Percentiles rank a stretch among this genome's conserved stretches.
These are phyloP conservation scores for Lottia gigantea DNA, from an alignment of 2,888 invertebrate species.

Conservation along the genomic window DNA sequence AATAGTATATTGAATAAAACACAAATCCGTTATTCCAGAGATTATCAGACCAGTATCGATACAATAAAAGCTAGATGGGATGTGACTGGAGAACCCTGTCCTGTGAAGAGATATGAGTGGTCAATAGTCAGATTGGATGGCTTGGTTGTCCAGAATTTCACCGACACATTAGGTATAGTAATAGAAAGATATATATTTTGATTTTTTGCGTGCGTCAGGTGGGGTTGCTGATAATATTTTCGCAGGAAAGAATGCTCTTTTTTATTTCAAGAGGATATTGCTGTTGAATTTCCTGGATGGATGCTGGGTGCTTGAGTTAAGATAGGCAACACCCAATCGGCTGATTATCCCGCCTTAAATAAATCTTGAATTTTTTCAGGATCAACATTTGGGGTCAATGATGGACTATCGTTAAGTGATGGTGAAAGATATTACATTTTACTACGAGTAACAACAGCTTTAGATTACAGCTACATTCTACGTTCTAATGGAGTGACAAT, in stretches of 20 bases:
- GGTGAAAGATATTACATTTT: constrained; percentile 45
- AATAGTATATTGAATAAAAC: too few relatives aligned
- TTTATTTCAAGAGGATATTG: too few relatives aligned
- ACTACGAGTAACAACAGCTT: constrained; percentile 43
- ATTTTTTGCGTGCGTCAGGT: too few relatives aligned
- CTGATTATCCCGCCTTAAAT: too few relatives aligned
- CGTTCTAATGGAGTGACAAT: constrained; percentile 51
- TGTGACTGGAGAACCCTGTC: constrained; percentile 53
- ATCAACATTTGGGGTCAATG: constrained; percentile 37
- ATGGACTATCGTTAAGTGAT: constrained; percentile 43
- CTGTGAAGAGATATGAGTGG: constrained; percentile 47
- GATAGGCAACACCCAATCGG: too few relatives aligned
- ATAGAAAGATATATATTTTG: too few relatives aligned
- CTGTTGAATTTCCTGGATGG: too few relatives aligned
- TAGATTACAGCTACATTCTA: constrained; percentile 38
- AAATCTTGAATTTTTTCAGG: constrained; percentile 28
- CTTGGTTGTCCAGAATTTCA: constrained; percentile 33
- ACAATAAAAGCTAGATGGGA: constrained; percentile 48
- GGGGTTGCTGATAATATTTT: too few relatives aligned
- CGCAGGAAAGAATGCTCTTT: too few relatives aligned
- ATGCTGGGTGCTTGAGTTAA: too few relatives aligned
- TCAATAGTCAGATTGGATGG: constrained; percentile 48
- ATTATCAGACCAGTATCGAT: constrained; percentile 42
- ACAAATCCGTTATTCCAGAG: constrained; percentile 38
- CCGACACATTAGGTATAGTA: constrained; percentile 40